Conservation (phyloP, 2,797 vertebrate species). For the Pipistrellus nathusii region DNA sequence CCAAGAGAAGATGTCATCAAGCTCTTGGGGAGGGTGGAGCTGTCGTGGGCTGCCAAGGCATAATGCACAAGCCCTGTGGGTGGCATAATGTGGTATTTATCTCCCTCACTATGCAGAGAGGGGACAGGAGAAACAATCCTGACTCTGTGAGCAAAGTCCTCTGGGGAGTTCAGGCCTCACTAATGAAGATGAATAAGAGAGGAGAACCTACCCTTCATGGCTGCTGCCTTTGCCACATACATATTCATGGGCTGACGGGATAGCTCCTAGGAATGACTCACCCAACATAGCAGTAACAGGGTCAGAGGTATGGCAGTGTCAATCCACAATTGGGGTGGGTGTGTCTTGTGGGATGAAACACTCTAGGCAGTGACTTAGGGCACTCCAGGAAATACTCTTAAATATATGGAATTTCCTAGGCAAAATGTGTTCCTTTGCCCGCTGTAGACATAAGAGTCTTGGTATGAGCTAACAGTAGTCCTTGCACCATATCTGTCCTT, state of each 20-base stretch:
- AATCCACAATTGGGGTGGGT: not conserved
- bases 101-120: constrained; percentile 3
- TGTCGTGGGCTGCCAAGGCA: not conserved
- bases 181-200: constrained; percentile 63
- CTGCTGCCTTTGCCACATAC: constrained; percentile 25
- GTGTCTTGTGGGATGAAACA: not conserved
- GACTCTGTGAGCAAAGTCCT: constrained; percentile 55
- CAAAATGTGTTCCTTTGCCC: not conserved
- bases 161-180: constrained; percentile 41
- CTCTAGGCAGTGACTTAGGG: not conserved
- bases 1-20: constrained; percentile 58
- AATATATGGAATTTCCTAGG: not conserved
- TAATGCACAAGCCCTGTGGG: constrained; percentile 76
- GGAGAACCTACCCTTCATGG: constrained; percentile 1
- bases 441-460: not conserved
- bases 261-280: not conserved
- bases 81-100: constrained; percentile 81
- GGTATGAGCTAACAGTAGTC: not conserved
- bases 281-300: not conserved
- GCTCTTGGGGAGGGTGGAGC: not conserved
- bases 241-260: constrained; percentile 14
- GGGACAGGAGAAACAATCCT: constrained; percentile 63
- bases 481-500: not conserved
- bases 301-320: not conserved
- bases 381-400: not conserved